A percentile compares a stretch with the other conserved stretches of the same genome.
Conservation (phyloP, 2,888 invertebrate genomes). For the Phrixothrix hirtus region DNA sequence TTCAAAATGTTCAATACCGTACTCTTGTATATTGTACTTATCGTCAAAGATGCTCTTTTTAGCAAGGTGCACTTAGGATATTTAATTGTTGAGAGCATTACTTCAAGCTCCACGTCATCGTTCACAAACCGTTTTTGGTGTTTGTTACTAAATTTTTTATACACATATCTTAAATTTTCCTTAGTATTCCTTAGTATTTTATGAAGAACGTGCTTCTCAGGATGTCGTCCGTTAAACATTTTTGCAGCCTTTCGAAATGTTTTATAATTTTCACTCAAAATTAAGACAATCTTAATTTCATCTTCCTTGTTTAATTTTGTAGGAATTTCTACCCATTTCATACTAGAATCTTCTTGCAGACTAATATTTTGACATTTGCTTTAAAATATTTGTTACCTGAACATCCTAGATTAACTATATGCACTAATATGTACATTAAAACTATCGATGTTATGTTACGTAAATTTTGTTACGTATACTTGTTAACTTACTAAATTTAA, state of each 20-base stretch:
- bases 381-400: no score
- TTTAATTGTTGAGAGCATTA: slow-evolving; percentile 4
- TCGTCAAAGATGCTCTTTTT: slow-evolving; percentile 1
- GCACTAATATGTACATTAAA: no score
- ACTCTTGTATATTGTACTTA: background rate
- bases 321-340: slow-evolving; percentile 2
- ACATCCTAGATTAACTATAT: no score
- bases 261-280: background rate
- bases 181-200: slow-evolving; percentile 2
- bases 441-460: no score
- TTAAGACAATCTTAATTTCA: slow-evolving; percentile 3
- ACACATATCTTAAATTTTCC: background rate
- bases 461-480: no score
- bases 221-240: slow-evolving; percentile 5
- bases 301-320: background rate
- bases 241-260: slow-evolving; percentile 5
- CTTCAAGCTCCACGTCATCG: background rate
- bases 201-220: slow-evolving; percentile 3
- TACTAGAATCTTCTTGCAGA: no score
- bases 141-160: slow-evolving; percentile 5
- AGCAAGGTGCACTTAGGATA: slow-evolving; percentile 1
- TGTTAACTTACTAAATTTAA: no score
- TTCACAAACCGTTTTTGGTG: background rate
- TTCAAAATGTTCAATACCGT: background rate
- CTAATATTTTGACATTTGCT: no score